Base-by-base conservation (phyloP, 2,797 vertebrate genomes). In the Buceros bicornis region DNA sequence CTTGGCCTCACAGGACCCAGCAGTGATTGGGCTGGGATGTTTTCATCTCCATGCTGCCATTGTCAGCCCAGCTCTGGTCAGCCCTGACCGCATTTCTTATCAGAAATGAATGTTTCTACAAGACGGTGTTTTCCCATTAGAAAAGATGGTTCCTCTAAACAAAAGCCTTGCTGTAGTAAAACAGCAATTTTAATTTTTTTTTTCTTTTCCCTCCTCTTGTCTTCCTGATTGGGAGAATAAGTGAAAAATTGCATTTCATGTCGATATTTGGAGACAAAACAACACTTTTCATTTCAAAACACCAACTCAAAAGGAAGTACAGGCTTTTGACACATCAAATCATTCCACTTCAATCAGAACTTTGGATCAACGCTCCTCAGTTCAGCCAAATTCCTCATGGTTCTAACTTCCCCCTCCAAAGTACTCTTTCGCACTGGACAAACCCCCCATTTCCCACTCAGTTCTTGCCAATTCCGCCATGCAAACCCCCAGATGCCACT, bases 251-350 rank as follows among this genome's bases (percentile, higher is more conserved):
- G 85, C 7, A 1, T 74, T 96, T 95, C 53, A 47, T n/a, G 18
- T 61, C 8, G 9, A 62, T 92, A 94, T 89, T 95, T 93, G 67
- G 83, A 95, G 94, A 93, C 86, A 95, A 95, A 96, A 95, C 88
- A 96, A 96, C 94, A 87, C 64, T 95, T 95, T 87, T 92, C 95
- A 93, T 87, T 97, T 96, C 93, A 95, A 96, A 96, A 97, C 90
- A 95, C 31, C 88, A 90, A 51, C 86, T 97, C 83, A 67, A 93
- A 87, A 85, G 58, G 79, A 96, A 87, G 93, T 95, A 92, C 35
- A 71, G 42, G 66, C 64, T 89, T 97, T 96, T 95, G 91, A 96
- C 93, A 92, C 53, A 94, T 92, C 74, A 77, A 95, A 95, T 97
- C 64, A 93, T 94, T 95, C 95, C 78, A 94, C 71, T 95, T 96